A percentile compares a stretch with the other conserved stretches of the same genome.
Evolutionary conservation across 2,797 vertebrate species (phyloP).

Genomic region (Halcyon smyrnensis): DNA sequence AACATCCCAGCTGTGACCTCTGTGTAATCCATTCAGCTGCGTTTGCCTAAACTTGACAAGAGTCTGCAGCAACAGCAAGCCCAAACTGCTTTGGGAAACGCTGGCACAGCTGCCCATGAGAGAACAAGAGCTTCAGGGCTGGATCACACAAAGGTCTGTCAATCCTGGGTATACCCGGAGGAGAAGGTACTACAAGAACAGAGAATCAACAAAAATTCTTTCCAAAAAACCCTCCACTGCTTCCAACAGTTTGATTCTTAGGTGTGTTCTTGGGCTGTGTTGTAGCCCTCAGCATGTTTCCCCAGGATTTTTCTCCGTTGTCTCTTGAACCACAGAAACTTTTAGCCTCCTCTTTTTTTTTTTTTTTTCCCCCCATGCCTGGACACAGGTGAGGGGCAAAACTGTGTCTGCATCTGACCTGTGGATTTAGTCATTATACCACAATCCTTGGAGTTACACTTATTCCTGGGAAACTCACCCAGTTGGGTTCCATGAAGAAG

Average conservation of each 20-base stretch:
- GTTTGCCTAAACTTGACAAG: not conserved
- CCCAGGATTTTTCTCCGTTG: not conserved
- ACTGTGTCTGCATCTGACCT: not conserved
- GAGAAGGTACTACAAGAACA: not conserved
- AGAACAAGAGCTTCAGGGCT: not conserved
- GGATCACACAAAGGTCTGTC: rapidly evolving
- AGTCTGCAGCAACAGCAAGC: not conserved
- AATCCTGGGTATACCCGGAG: rapidly evolving
- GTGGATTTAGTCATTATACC: rapidly evolving
- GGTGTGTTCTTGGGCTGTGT: rapidly evolving
- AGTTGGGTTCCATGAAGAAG: not conserved
- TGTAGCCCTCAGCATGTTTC: not conserved
- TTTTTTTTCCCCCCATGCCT: not conserved
- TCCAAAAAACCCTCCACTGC: rapidly evolving
- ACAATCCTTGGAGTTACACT: not conserved
- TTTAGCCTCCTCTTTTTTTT: not conserved
- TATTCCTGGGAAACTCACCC: not conserved
- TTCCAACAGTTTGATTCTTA: not conserved
- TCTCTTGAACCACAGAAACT: not conserved
- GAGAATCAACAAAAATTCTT: not conserved
- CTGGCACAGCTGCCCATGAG: not conserved
- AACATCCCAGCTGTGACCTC: not conserved
- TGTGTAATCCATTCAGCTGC: not conserved
- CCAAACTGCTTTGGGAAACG: not conserved
- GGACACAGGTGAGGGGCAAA: not conserved